Evolutionary conservation across 2,888 invertebrate genomes (phyloP), one percentile per base, ranked within the genome.

Genomic region (Tanypteryx hageni): DNA sequence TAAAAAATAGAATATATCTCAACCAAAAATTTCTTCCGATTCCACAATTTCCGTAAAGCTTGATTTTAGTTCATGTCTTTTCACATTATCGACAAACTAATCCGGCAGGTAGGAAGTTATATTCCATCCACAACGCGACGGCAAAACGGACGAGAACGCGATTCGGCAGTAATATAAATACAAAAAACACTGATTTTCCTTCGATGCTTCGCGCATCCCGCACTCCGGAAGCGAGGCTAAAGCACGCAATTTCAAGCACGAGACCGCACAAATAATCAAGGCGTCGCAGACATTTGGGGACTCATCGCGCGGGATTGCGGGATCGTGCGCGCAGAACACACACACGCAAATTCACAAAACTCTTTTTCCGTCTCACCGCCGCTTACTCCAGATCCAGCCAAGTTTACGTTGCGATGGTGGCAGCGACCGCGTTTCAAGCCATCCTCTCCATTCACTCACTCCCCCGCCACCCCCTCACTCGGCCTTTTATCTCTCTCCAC

Each of bases 401-500:
- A 86, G 86, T 61, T 86, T 31, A 86, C 86, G 86, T 59, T 31
- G 86, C 27, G 18, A 61, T 61, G 86, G 22, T 11, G 61, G 57
- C 56, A 27, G 27, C 59, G n/a, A 16, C 57, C 59, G 86, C 59
- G 86, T 31, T 31, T 22, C 13, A 85, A 22, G 57, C 86, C 61
- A 27, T 7, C n/a, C 82, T n/a, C 0, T 27, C 82, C 31, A 7
- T 13, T 82, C 31, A 14, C 31, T 82, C 31, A 14, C 31, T 11
- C 10, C 11, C 13, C 5, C 31, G 31, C 5, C 5, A 4, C 13
- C 64, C n/a, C 64, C 64, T 61, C 14, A 13, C 61, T 10, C 83
- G 7, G 18, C 14, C 16, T 27, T 8, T n/a, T 7, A 16, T 16
- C 8, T 13, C 10, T 22, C 16, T 14, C 31, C 27, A 18, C 27